Percentiles rank a stretch among this genome's conserved stretches.
Conservation (phyloP, 2,113 vertebrate genomes). For the Odontophorus gujanensis region DNA sequence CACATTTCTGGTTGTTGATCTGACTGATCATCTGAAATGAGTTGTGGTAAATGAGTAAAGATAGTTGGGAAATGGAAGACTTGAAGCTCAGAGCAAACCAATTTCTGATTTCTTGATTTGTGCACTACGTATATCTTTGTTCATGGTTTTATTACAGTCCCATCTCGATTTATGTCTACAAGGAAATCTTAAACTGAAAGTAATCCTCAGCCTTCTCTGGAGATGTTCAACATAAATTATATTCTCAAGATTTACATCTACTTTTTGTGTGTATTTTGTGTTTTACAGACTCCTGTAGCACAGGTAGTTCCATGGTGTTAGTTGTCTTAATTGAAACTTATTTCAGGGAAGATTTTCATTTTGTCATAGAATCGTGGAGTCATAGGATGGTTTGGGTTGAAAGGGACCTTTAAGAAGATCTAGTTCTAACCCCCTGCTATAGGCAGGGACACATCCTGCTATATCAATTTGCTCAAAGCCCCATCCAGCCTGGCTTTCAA, state of each 20-base stretch:
- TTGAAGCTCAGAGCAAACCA: not conserved
- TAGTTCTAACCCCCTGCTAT: too few species aligned
- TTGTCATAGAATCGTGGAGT: not conserved
- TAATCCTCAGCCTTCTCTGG: not conserved
- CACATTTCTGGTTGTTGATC: not conserved
- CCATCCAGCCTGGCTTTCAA: too few species aligned
- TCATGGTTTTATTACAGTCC: conserved; percentile 8
- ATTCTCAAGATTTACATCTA: not conserved
- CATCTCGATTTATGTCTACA: not conserved
- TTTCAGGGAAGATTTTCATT: not conserved
- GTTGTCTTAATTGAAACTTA: not conserved
- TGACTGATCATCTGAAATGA: not conserved
- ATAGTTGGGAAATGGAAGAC: not conserved
- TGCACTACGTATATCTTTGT: not conserved
- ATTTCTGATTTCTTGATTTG: not conserved
- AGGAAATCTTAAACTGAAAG: not conserved
- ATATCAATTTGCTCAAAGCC: too few species aligned
- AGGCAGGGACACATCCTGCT: too few species aligned
- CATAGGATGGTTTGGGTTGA: too few species aligned
- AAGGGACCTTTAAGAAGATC: too few species aligned
- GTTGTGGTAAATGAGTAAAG: not conserved
- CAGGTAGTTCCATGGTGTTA: not conserved
- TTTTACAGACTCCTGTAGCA: not conserved
- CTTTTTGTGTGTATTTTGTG: not conserved
- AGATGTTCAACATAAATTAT: not conserved